Percentiles rank a stretch among this genome's conserved stretches.
These are phyloP conservation scores for Arizona elegans DNA, from an alignment of 2,113 vertebrate species.

Conservation along the genomic window DNA sequence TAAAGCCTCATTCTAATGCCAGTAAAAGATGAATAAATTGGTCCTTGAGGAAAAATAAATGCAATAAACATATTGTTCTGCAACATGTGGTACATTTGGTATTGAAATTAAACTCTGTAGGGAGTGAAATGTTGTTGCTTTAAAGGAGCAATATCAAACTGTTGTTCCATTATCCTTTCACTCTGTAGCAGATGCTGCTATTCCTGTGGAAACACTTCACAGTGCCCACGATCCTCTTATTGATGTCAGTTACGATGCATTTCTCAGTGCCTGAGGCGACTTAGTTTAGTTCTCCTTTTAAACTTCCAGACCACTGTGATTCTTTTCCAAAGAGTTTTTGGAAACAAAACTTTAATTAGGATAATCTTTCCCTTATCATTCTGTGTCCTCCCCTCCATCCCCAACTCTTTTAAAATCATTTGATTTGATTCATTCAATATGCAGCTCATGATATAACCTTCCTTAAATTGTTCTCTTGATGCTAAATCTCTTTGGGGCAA, in stretches of 20 bases:
- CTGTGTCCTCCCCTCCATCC: background rate
- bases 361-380: background rate
- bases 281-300: background rate
- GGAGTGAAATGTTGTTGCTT: background rate
- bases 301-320: background rate
- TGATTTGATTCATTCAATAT: background rate
- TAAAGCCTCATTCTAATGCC: constrained; percentile 47
- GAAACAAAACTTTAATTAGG: background rate
- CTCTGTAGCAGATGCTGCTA: background rate
- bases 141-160: background rate
- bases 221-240: background rate
- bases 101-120: constrained; percentile 33
- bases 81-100: constrained; percentile 44
- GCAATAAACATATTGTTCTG: constrained; percentile 34
- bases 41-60: constrained; percentile 54
- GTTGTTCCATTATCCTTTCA: background rate
- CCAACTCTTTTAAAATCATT: background rate
- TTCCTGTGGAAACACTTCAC: background rate
- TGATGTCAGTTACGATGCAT: background rate
- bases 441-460: background rate
- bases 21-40: constrained; percentile 54
- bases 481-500: background rate
- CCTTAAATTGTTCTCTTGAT: background rate
- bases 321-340: background rate
- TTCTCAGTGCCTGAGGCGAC: background rate